A percentile compares a stretch with the other conserved stretches of the same genome.
Conservation (phyloP, 2,113 vertebrate genomes). For the Rhagologus leucostigma region DNA sequence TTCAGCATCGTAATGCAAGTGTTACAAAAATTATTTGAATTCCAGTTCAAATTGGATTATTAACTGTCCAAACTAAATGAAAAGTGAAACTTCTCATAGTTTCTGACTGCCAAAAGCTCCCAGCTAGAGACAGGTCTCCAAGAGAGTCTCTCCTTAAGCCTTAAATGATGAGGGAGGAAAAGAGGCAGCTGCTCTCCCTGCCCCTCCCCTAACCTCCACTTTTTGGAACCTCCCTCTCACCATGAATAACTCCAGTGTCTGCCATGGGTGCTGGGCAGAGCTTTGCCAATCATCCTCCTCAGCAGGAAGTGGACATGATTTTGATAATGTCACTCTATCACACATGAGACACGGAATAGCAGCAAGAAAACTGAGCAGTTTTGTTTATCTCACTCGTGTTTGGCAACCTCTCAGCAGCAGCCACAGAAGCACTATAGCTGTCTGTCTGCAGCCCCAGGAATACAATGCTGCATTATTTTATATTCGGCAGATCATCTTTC, state of each 20-base stretch:
- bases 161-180: neutral
- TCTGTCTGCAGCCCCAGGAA: constrained; percentile 56
- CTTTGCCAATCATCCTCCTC: constrained; percentile 54
- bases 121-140: neutral
- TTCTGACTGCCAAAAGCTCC: neutral
- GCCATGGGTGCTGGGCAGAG: constrained; percentile 40
- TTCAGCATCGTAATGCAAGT: neutral
- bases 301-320: constrained; percentile 64
- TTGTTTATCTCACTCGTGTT: constrained; percentile 60
- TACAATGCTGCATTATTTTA: constrained; percentile 63
- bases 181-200: neutral
- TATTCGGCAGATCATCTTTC: constrained; percentile 57
- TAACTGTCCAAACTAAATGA: neutral
- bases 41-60: neutral
- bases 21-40: neutral
- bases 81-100: neutral
- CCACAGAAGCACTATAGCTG: constrained; percentile 63
- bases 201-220: constrained; percentile 37
- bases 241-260: constrained; percentile 60
- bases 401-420: constrained; percentile 61
- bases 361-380: constrained; percentile 66
- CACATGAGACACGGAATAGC: constrained; percentile 55
- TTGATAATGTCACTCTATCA: constrained; percentile 62
- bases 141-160: neutral
- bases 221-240: constrained; percentile 20